Base-by-base conservation (phyloP, 2,797 vertebrate genomes). In the Sebastes vulpes region DNA sequence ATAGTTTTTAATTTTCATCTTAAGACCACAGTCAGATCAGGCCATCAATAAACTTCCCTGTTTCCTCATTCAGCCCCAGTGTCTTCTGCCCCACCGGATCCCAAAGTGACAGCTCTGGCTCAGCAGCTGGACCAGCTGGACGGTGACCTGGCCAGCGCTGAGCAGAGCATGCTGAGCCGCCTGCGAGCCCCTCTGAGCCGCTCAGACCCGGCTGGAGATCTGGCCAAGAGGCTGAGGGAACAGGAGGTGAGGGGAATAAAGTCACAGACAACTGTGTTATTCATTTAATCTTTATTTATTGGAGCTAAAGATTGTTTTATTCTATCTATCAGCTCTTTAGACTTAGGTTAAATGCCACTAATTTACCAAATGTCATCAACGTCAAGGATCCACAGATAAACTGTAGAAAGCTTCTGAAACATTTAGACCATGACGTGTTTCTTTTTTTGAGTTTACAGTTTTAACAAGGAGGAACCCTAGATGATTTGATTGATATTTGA, bases 181-280 rank as follows among this genome's bases (percentile, higher is more conserved):
- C 88, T 97, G 75, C 96, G 98, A 63, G 77, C 95, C n/a, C 98
- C 99, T 0, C 90, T 98, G 88, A 97, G 89, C 91, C 95, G 90
- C 71, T 89, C 3, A 0, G 81, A 97, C 28, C 96, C 98, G 0
- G 63, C 93, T 1, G 94, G 93, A 32, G 98, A 99, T 93, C 94
- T 99, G 26, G 84, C 94, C 83, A 95, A 87, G 14, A 97, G 97
- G 79, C 94, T 98, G 84, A 95, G 78, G 72, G 95, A 97, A 16
- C 98, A 98, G 79, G 95, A 99, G 97, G 99, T 99, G 83, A 92
- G 94, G 54, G 7, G 54, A 56, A 60, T 1, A 11, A 60, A 75
- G 8, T 63, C 9, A 58, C 35, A 50, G 3, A 59, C 35, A 48
- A 26, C 16, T 58, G 18, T 35, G 11, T 42, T 16, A 7, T 57